Evolutionary conservation across 2,888 invertebrate species (phyloP).

Genomic region (Zygothrica quintamaculata): DNA sequence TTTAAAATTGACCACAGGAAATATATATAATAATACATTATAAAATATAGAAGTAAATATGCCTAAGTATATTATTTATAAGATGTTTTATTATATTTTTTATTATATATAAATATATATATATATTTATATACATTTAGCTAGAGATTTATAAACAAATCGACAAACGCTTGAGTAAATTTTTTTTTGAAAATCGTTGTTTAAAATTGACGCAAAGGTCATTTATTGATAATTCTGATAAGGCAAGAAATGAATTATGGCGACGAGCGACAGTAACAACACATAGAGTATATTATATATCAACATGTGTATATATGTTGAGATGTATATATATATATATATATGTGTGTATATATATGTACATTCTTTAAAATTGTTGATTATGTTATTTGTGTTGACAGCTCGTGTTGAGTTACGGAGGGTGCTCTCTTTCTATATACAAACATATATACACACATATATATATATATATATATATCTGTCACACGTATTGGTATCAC

Average conservation of each 20-base stretch:
- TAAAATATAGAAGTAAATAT: not conserved
- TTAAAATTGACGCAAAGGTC: conserved; percentile 66
- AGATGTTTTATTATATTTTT: not conserved
- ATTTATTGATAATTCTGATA: conserved; percentile 74
- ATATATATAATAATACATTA: not conserved
- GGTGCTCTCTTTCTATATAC: conserved; percentile 11
- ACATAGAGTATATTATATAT: conserved; percentile 44
- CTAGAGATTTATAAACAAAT: conserved; percentile 12
- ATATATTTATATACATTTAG: too few species aligned
- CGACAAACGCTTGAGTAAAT: conserved; percentile 2
- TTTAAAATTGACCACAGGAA: conserved; percentile 11
- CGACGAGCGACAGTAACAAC: conserved; percentile 44
- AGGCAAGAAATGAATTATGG: conserved; percentile 53
- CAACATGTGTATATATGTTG: conserved; percentile 1
- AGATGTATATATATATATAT: conserved; percentile 5
- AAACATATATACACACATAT: too few species aligned
- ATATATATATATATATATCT: not conserved
- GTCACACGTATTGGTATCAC: not conserved
- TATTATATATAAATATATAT: too few species aligned
- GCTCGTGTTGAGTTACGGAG: conserved; percentile 33
- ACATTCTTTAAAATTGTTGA: conserved; percentile 57
- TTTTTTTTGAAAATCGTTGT: conserved; percentile 43
- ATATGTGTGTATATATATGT: conserved; percentile 12
- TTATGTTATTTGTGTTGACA: conserved; percentile 70
- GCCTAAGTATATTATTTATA: not conserved